Conservation (phyloP, 1,140 invertebrate genomes). For the Wiebesia pumilae region DNA sequence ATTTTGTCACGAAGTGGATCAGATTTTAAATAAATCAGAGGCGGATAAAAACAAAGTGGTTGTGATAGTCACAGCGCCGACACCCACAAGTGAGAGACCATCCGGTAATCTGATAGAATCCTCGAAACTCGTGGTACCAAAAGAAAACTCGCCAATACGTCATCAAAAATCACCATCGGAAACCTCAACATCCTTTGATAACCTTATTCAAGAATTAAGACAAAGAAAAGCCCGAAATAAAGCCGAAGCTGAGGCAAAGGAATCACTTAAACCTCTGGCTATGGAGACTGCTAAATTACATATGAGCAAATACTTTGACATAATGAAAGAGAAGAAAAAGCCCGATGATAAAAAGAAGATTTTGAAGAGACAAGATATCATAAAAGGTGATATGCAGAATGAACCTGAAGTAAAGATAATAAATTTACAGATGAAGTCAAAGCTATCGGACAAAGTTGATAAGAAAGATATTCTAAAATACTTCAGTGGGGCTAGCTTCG, state of each 20-base stretch:
- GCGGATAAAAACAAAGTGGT: neutral
- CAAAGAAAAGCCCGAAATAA: conserved; percentile 67
- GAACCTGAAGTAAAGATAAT: conserved; percentile 51
- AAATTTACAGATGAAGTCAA: conserved; percentile 64
- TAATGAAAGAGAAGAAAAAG: conserved; percentile 23
- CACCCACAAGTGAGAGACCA: conserved; percentile 62
- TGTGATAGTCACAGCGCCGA: conserved; percentile 64
- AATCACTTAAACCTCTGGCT: conserved; percentile 64
- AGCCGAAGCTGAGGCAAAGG: conserved; percentile 45
- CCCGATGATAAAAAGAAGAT: neutral
- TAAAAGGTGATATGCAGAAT: conserved; percentile 6
- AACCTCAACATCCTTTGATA: conserved; percentile 60
- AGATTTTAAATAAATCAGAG: neutral
- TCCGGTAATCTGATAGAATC: conserved; percentile 44
- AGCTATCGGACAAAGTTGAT: conserved; percentile 65
- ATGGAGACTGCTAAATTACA: conserved; percentile 66
- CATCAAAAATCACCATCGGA: conserved; percentile 37
- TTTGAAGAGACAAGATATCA: neutral
- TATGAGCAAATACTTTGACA: conserved; percentile 68
- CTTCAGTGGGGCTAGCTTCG: conserved; percentile 56
- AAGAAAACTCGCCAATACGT: conserved; percentile 40
- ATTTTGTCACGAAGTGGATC: conserved; percentile 27
- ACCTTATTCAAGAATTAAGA: conserved; percentile 65
- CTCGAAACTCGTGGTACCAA: conserved; percentile 54
- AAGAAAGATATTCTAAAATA: conserved; percentile 69